A percentile compares a stretch with the other conserved stretches of the same genome.
phyloP scores from a whole-genome alignment of 2,797 vertebrate species.

The Siniperca undulata region DNA sequence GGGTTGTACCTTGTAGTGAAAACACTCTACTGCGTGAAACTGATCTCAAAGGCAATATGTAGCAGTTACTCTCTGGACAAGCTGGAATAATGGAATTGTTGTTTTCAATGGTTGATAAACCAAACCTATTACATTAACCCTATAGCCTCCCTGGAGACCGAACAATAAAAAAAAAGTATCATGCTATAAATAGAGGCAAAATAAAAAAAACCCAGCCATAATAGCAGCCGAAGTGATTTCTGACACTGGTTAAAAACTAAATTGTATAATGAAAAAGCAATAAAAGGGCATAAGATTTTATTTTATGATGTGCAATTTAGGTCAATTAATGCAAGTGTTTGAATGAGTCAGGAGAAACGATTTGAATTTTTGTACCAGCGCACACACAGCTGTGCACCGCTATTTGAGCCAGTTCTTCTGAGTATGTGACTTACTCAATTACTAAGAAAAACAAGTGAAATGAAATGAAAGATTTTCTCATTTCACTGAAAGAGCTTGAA shows the following conservation, averaged over 20 bases:
- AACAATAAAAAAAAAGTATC: background rate
- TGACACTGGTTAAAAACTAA: background rate
- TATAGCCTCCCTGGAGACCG: background rate
- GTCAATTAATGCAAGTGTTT: conserved; percentile 34
- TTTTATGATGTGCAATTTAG: conserved; percentile 42
- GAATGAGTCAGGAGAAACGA: conserved; percentile 52
- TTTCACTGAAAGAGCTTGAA: conserved; percentile 55
- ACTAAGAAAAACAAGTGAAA: conserved; percentile 63
- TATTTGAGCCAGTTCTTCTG: conserved; percentile 41
- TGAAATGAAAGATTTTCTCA: conserved; percentile 63
- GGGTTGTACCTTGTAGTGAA: background rate
- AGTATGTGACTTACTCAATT: conserved; percentile 51
- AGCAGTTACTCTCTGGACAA: conserved; percentile 6
- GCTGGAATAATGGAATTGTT: conserved; percentile 18
- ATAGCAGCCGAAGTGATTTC: background rate
- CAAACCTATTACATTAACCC: conserved; percentile 22
- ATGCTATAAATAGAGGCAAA: background rate
- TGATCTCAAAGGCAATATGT: conserved; percentile 20
- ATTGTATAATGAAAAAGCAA: background rate
- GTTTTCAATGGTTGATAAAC: conserved; percentile 14
- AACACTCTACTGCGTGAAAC: background rate
- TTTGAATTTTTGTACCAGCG: conserved; percentile 28
- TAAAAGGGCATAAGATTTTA: conserved; percentile 9
- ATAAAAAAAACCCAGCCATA: background rate
- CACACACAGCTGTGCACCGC: conserved; percentile 56